phyloP scores from a whole-genome alignment of 2,888 invertebrate species.

The Tipula unca region DNA sequence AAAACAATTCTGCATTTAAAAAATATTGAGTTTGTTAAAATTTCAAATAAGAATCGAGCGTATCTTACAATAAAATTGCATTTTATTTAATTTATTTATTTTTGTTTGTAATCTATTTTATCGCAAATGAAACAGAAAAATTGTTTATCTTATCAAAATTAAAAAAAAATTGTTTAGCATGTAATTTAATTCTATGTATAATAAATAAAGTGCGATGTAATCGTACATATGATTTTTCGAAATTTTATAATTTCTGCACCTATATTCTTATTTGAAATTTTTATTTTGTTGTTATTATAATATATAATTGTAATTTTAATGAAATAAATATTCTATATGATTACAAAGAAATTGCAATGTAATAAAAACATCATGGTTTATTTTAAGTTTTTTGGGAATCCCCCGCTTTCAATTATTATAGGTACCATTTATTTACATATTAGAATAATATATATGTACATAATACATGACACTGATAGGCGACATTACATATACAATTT shows the following conservation, averaged over 20 bases:
- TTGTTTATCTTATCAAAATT: background rate
- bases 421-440: background rate
- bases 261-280: background rate
- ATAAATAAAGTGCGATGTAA: background rate
- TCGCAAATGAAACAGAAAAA: background rate
- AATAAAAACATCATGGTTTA: background rate
- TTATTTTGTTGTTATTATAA: background rate
- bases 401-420: background rate
- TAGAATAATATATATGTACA: background rate
- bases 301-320: background rate
- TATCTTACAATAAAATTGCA: background rate
- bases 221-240: background rate
- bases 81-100: background rate
- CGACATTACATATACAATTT: no score
- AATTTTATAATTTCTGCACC: background rate
- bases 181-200: background rate
- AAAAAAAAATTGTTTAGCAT: background rate
- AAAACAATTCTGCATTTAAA: background rate
- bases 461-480: background rate
- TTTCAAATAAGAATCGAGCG: background rate
- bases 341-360: background rate
- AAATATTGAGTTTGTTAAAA: background rate
- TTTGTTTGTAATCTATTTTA: background rate
- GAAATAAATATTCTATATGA: background rate
- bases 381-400: background rate